A percentile compares a stretch with the other conserved stretches of the same genome.
Evolutionary conservation across 2,888 invertebrate genomes (phyloP).

Genomic region (Eristalis arbustorum): DNA sequence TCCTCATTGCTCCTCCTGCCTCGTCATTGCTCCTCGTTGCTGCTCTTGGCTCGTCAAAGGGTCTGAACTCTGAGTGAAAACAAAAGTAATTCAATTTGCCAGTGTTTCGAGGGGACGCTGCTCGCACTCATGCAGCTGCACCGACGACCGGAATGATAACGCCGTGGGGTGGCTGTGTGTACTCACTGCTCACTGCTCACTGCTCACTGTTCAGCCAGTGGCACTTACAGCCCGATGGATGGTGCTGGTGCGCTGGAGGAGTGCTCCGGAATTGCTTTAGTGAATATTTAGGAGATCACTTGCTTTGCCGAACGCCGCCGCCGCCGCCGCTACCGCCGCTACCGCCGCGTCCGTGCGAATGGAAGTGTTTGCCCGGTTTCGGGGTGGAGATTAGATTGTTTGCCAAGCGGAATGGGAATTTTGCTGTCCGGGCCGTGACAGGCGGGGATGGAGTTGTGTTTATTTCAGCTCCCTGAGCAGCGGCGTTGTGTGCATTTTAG

Average conservation of each 20-base stretch:
- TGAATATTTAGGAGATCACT: not conserved
- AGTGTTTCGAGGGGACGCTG: not conserved
- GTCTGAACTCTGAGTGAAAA: constrained; percentile 30
- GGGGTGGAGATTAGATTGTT: not conserved
- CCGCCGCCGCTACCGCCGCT: too few species aligned
- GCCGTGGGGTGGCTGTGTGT: not conserved
- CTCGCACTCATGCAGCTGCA: too few species aligned
- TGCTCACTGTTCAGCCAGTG: not conserved
- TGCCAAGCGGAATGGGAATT: not conserved
- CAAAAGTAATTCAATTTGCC: constrained; percentile 59
- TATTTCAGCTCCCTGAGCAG: not conserved
- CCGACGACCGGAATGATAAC: not conserved
- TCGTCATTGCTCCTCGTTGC: too few species aligned
- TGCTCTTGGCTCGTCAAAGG: constrained; percentile 21
- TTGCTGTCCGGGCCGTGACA: too few species aligned
- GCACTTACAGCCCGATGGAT: not conserved
- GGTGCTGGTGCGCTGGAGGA: too few species aligned
- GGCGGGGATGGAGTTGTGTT: not conserved
- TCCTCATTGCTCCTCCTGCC: too few species aligned
- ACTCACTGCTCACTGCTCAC: too few species aligned
- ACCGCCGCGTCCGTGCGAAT: too few species aligned
- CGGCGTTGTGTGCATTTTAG: not conserved
- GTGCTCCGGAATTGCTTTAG: not conserved
- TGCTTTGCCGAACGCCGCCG: not conserved
- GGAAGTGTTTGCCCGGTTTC: not conserved